Evolutionary conservation across 2,888 invertebrate species (phyloP).

Genomic region (Apotomis betuletana): DNA sequence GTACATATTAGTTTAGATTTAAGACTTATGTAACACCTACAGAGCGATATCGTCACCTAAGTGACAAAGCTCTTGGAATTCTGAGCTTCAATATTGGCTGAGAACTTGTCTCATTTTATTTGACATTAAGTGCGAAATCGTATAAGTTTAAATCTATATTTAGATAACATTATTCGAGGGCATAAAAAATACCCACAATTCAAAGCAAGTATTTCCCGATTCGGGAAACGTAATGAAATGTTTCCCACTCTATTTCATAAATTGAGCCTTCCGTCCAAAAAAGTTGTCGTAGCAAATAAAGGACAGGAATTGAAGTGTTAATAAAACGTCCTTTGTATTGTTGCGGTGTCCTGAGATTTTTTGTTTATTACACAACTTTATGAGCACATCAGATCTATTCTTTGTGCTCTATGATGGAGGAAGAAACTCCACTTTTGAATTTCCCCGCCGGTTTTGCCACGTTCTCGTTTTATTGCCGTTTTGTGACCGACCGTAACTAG

Average conservation of each 20-base stretch:
- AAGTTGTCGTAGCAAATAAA: slow-evolving; percentile 32
- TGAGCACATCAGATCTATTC: not conserved
- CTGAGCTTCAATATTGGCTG: no score
- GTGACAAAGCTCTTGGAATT: no score
- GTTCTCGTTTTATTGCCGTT: slow-evolving; percentile 27
- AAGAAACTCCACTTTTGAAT: slow-evolving; percentile 20
- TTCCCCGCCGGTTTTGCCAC: slow-evolving; percentile 1
- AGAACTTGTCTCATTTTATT: no score
- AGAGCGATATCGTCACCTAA: no score
- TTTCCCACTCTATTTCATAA: slow-evolving; percentile 18
- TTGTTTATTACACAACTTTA: slow-evolving; percentile 27
- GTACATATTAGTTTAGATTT: no score
- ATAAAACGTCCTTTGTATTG: slow-evolving; percentile 37
- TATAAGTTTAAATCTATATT: not conserved
- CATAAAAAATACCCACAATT: not conserved
- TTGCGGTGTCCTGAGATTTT: slow-evolving; percentile 28
- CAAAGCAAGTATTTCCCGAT: slow-evolving; percentile 6
- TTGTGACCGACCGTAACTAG: slow-evolving; percentile 33
- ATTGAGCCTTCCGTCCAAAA: slow-evolving; percentile 27
- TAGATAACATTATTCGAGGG: slow-evolving; percentile 4
- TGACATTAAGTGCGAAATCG: no score
- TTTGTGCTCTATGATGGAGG: slow-evolving; percentile 16
- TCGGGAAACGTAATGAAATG: slow-evolving; percentile 6
- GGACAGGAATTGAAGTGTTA: slow-evolving; percentile 31
- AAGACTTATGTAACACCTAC: not conserved